A percentile compares a stretch with the other conserved stretches of the same genome.
Evolutionary conservation across 2,113 vertebrate genomes (phyloP).

Genomic region (Cynopterus brachyotis): DNA sequence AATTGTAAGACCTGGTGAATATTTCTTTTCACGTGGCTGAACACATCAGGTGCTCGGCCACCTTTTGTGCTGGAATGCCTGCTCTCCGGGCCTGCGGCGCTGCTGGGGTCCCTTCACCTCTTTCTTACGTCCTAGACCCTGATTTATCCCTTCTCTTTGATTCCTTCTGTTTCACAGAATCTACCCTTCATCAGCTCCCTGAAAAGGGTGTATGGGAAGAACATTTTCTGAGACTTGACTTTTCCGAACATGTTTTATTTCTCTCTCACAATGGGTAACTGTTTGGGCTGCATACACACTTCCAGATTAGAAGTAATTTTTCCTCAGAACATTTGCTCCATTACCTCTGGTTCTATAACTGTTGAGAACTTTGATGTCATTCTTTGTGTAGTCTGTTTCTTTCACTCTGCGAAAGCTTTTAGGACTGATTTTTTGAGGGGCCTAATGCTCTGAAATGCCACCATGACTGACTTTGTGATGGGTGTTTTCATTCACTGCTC

Average conservation of each 20-base stretch:
- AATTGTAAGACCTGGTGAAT: neutral
- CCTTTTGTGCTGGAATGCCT: neutral
- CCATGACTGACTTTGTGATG: neutral
- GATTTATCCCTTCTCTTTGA: neutral
- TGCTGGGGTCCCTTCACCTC: neutral
- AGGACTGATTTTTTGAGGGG: neutral
- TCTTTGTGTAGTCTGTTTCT: neutral
- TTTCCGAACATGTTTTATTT: neutral
- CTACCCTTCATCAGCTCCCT: neutral
- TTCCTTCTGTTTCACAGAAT: neutral
- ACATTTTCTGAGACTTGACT: neutral
- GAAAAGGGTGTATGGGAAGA: neutral
- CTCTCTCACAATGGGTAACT: neutral
- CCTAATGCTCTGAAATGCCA: neutral
- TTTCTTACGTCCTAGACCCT: neutral
- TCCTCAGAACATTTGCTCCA: too few species aligned
- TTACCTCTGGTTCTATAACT: neutral
- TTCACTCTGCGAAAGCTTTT: neutral
- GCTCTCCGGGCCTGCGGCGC: neutral
- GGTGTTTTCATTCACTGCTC: neutral
- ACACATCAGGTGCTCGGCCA: neutral
- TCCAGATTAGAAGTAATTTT: neutral
- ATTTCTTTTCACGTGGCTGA: neutral
- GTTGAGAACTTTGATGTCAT: neutral
- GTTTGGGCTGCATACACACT: neutral